Evolutionary conservation across 2,888 invertebrate genomes (phyloP).

Genomic region (Patella caerulea): DNA sequence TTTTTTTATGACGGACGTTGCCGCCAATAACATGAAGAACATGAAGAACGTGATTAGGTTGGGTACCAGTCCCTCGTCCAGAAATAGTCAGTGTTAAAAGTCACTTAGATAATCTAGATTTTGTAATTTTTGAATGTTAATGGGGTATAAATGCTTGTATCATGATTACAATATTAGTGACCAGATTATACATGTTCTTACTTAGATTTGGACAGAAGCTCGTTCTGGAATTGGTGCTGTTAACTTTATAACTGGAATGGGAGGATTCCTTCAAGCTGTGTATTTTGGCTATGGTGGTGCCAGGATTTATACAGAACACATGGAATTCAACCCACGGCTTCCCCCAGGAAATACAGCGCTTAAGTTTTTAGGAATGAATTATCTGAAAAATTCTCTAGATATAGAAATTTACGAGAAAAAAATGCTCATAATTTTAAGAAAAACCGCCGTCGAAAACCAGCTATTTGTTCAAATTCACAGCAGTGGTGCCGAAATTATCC

Average conservation of each 20-base stretch:
- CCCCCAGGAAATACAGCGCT: slow-evolving; percentile 47
- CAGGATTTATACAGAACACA: slow-evolving; percentile 42
- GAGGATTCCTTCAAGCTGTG: slow-evolving; percentile 69
- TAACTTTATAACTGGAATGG: slow-evolving; percentile 71
- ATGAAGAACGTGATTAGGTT: no score
- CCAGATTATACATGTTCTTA: neutral
- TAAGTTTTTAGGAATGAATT: slow-evolving; percentile 22
- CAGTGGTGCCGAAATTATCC: neutral
- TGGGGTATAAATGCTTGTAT: no score
- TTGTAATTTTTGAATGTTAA: no score
- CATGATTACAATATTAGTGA: no score
- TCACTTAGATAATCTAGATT: no score
- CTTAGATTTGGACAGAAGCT: slow-evolving; percentile 69
- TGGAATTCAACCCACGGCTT: slow-evolving; percentile 45
- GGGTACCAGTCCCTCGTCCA: no score
- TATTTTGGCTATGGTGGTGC: slow-evolving; percentile 68
- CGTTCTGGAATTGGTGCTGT: slow-evolving; percentile 58
- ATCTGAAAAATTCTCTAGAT: slow-evolving; percentile 25
- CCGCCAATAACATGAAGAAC: no score
- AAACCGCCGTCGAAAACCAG: neutral
- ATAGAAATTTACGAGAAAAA: slow-evolving; percentile 12
- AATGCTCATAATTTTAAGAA: slow-evolving; percentile 1
- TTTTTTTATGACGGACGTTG: no score
- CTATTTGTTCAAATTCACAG: neutral
- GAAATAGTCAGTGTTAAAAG: no score